Percentiles rank a stretch among this genome's conserved stretches.
Evolutionary conservation across 2,888 invertebrate species (phyloP).

Genomic region (Lasioglossum lativentre): DNA sequence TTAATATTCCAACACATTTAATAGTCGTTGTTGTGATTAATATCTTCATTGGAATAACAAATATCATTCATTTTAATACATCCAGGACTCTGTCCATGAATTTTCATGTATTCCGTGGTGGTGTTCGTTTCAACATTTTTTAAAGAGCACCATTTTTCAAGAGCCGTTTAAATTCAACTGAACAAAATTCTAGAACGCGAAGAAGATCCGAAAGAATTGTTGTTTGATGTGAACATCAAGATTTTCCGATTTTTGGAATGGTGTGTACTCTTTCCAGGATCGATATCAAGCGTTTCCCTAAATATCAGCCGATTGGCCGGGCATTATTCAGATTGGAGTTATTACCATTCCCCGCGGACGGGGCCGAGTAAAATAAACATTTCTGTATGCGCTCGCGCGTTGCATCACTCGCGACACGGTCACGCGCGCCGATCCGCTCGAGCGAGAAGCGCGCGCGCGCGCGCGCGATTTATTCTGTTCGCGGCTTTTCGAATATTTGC

Average conservation of each 20-base stretch:
- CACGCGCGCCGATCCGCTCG: neutral
- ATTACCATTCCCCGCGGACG: neutral
- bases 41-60: neutral
- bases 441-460: neutral
- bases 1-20: neutral
- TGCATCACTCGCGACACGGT: neutral
- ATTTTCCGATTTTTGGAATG: neutral
- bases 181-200: neutral
- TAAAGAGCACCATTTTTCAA: neutral
- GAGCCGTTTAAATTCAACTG: neutral
- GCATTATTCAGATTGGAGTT: neutral
- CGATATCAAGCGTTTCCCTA: conserved; percentile 1
- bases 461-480: neutral
- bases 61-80: neutral
- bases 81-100: neutral
- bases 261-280: neutral
- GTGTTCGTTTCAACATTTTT: too few relatives aligned
- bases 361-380: neutral
- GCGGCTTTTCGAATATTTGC: neutral
- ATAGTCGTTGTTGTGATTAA: neutral
- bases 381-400: neutral
- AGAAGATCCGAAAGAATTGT: neutral
- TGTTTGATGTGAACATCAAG: neutral
- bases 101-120: neutral
- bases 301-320: neutral